Evolutionary conservation across 2,113 vertebrate species (phyloP).

Genomic region (Calonectris borealis): DNA sequence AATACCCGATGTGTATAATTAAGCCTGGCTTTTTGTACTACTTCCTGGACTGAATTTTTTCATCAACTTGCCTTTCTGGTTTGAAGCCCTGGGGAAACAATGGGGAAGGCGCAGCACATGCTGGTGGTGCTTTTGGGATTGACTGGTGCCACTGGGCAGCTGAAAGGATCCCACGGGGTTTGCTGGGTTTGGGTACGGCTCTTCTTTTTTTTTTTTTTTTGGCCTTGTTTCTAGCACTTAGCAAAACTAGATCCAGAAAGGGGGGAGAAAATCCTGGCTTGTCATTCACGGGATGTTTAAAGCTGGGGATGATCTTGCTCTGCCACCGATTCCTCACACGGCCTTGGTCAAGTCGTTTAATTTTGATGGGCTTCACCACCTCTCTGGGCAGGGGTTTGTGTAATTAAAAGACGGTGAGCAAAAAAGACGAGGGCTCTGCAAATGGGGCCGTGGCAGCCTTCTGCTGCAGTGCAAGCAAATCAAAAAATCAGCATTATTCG

Average conservation of each 20-base stretch:
- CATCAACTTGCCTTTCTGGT: slow-evolving; percentile 26
- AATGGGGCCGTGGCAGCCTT: no score
- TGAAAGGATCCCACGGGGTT: not conserved
- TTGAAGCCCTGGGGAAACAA: slow-evolving; percentile 29
- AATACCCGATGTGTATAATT: not conserved
- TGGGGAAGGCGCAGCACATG: not conserved
- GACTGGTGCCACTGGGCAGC: not conserved
- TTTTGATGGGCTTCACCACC: not conserved
- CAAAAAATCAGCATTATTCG: not conserved
- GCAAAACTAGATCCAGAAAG: not conserved
- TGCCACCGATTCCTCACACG: fast-evolving
- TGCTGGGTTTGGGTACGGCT: not conserved
- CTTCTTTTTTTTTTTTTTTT: not conserved
- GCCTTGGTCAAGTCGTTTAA: not conserved
- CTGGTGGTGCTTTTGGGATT: not conserved
- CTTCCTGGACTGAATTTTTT: not conserved
- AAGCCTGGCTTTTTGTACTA: not conserved
- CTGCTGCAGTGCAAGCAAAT: not conserved
- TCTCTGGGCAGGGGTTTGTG: not conserved
- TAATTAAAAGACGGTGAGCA: fast-evolving
- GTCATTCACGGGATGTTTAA: not conserved
- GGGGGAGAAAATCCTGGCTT: not conserved
- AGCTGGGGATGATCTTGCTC: not conserved
- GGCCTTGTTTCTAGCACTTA: not conserved
- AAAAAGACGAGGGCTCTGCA: not conserved